phyloP scores from a whole-genome alignment of 2,113 vertebrate genomes.

The Lipophrys pholis region DNA sequence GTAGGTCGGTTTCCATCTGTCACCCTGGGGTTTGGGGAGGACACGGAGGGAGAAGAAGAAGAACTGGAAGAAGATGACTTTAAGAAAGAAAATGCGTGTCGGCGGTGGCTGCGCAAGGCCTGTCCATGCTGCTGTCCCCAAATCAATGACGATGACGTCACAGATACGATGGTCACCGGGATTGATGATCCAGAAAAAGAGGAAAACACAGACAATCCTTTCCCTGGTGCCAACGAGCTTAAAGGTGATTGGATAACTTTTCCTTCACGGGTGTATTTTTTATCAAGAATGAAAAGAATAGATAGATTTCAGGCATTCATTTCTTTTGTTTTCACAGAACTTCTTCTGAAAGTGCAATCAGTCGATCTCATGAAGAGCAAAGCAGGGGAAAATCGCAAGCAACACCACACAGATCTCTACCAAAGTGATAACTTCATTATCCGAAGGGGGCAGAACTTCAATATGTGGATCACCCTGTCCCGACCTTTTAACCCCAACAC shows the following conservation, averaged over 20 bases:
- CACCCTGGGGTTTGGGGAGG: slow-evolving; percentile 45
- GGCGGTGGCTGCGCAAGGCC: slow-evolving; percentile 59
- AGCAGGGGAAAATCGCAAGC: slow-evolving; percentile 71
- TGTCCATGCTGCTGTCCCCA: slow-evolving; percentile 64
- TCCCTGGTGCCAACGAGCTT: slow-evolving; percentile 15
- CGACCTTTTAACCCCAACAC: slow-evolving; percentile 77
- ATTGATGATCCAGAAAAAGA: background rate
- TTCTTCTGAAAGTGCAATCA: slow-evolving; percentile 77
- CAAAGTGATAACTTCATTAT: slow-evolving; percentile 82
- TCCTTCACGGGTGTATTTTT: background rate
- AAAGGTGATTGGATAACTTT: slow-evolving; percentile 50
- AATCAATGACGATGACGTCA: slow-evolving; percentile 1
- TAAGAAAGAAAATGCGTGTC: slow-evolving; percentile 37
- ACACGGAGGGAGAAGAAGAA: slow-evolving; percentile 30
- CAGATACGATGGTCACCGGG: slow-evolving; percentile 31
- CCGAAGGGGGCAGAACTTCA: slow-evolving; percentile 88
- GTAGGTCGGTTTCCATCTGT: slow-evolving; percentile 77
- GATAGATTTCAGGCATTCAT: background rate
- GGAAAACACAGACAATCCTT: slow-evolving; percentile 19
- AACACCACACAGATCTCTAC: slow-evolving; percentile 88
- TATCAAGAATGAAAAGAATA: background rate
- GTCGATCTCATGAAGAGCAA: slow-evolving; percentile 85
- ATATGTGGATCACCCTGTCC: slow-evolving; percentile 82
- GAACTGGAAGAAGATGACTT: slow-evolving; percentile 16
- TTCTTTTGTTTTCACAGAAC: slow-evolving; percentile 71